Base-by-base conservation (phyloP, 1,140 invertebrate species). In the Triops cancriformis region DNA sequence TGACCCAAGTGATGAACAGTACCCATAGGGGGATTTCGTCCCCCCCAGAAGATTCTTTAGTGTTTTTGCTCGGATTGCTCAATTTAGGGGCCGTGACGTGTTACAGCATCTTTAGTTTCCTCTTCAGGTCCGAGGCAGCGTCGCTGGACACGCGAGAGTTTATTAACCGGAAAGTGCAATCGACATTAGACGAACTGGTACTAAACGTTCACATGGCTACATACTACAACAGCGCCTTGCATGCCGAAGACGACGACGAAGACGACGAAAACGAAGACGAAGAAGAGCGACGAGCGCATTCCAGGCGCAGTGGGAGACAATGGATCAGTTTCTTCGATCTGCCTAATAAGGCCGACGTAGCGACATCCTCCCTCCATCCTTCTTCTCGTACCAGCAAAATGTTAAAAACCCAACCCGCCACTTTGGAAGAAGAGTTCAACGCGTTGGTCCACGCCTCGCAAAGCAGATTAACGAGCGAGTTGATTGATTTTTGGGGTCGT, bases 21-120 rank as follows among this genome's bases (percentile, higher is more conserved):
- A 23, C 51, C 23, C 0, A 5, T 18, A 10, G 51, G 18, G 51
- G 31, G 31, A 37, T 37, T 37, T 37, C n/a, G 18, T 64, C 51
- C 6, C 4, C 51, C 74, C 77, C 72, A 0, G 77, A 78, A 42
- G 77, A 78, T 27, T 78, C 77, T 9, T 73, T 78, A 31, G 77
- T 78, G 42, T 78, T 78, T 28, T 42, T 78, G 11, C 73, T 78
- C 26, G 77, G 77, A n/a, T n/a, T 78, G 26, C 73, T 78, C 27
- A 78, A 78, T n/a, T 73, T 78, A 7, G 77, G 72, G 12, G 74
- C 77, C 0, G 77, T 78, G 14, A 26, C 74, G 6, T 78, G 77
- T 72, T 78, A 78, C 73, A 73, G 64, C 77, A 43, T 78, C n/a
- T 78, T 74, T 18, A 41, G 26, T 12, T 73, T 73, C 27, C 37